phyloP scores from a whole-genome alignment of 1,140 invertebrate species.

The Anadara kagoshimensis region DNA sequence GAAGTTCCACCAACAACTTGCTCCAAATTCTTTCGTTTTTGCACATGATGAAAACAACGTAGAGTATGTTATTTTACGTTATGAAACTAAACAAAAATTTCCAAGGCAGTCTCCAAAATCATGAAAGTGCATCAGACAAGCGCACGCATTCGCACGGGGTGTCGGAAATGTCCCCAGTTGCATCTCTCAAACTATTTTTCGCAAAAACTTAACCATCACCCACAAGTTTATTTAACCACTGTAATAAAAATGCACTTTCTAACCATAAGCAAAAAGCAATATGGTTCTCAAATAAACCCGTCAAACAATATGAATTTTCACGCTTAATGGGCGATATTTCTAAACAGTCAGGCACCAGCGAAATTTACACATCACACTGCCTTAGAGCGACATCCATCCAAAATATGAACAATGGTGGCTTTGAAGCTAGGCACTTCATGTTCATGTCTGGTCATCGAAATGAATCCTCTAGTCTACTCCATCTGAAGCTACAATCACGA shows the following conservation, averaged over 20 bases:
- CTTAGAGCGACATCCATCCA: slow-evolving; percentile 22
- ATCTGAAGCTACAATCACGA: slow-evolving; percentile 9
- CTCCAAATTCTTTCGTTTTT: too few species aligned
- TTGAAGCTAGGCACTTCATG: slow-evolving; percentile 16
- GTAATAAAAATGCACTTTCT: not conserved
- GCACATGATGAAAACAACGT: too few species aligned
- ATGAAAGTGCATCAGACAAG: slow-evolving; percentile 13
- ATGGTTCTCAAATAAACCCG: too few species aligned
- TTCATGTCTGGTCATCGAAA: slow-evolving; percentile 15
- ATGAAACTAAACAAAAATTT: too few species aligned
- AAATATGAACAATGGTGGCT: slow-evolving; percentile 17
- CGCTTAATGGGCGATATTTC: too few species aligned
- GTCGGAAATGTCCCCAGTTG: not conserved
- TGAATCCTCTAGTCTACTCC: too few species aligned
- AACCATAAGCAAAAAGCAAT: too few species aligned
- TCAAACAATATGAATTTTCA: too few species aligned
- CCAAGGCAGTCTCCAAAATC: too few species aligned
- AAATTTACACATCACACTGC: slow-evolving; percentile 15
- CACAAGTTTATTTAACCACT: slow-evolving; percentile 6
- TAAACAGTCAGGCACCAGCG: too few species aligned
- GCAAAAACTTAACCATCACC: not conserved
- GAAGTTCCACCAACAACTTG: slow-evolving; percentile 18
- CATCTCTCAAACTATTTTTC: not conserved
- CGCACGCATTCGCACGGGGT: slow-evolving; percentile 14
- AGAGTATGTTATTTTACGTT: too few species aligned